These are phyloP conservation scores for Criorhina ranunculi DNA, from an alignment of 2,888 invertebrate species.

Conservation along the genomic window DNA sequence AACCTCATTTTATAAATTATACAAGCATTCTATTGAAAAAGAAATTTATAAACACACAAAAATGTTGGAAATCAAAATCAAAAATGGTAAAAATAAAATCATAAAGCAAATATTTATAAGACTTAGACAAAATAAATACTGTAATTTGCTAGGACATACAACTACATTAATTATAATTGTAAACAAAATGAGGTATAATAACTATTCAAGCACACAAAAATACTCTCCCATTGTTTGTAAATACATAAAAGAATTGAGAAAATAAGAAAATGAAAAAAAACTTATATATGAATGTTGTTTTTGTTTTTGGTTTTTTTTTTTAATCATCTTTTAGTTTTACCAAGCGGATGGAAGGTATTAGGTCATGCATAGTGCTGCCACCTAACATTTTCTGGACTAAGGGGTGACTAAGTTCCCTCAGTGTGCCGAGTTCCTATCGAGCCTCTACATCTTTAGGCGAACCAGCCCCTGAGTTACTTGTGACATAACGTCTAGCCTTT, in stretches of 20 bases:
- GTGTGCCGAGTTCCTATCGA: too few relatives aligned
- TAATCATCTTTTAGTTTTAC: background rate
- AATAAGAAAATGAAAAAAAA: constrained; percentile 40
- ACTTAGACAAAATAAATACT: constrained; percentile 41
- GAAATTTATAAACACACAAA: constrained; percentile 17
- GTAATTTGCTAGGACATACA: constrained; percentile 54
- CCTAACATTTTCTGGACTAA: too few relatives aligned
- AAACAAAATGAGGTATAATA: constrained; percentile 52
- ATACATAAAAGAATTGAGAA: constrained; percentile 50
- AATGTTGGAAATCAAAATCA: constrained; percentile 61
- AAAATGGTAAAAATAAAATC: constrained; percentile 27
- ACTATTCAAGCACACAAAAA: constrained; percentile 67
- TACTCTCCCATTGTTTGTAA: constrained; percentile 73
- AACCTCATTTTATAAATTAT: constrained; percentile 47
- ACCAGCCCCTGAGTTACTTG: too few relatives aligned
- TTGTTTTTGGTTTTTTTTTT: constrained; percentile 25
- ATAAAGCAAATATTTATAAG: constrained; percentile 42
- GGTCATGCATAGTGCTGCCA: background rate
- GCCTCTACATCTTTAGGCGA: too few relatives aligned
- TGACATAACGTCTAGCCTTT: too few relatives aligned
- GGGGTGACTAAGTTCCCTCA: too few relatives aligned
- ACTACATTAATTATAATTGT: constrained; percentile 41
- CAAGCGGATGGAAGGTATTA: constrained; percentile 14
- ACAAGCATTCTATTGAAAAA: constrained; percentile 6
- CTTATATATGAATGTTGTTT: constrained; percentile 29